phyloP scores from a whole-genome alignment of 2,888 invertebrate genomes.

The Creontiades dilutus region DNA sequence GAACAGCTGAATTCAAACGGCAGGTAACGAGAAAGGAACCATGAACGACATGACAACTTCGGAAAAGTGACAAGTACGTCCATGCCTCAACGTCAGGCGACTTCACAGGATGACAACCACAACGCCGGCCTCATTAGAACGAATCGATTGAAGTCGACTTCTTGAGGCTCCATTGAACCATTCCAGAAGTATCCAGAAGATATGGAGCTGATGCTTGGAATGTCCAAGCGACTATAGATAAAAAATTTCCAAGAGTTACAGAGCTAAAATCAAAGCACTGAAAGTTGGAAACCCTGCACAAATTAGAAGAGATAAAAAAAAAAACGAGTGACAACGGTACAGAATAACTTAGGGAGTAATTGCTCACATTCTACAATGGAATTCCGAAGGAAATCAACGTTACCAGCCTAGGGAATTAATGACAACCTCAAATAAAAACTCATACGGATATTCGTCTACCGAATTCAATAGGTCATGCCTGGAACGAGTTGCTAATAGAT shows the following conservation, averaged over 20 bases:
- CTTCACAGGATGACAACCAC: slow-evolving; percentile 1
- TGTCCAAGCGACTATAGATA: neutral
- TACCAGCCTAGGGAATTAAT: neutral
- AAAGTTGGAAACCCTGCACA: slow-evolving; percentile 21
- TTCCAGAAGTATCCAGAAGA: neutral
- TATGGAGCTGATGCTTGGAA: neutral
- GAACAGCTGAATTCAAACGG: slow-evolving; percentile 9
- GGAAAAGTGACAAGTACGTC: slow-evolving; percentile 16
- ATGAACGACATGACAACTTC: neutral
- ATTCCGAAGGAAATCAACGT: neutral
- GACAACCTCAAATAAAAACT: neutral
- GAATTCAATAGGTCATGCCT: neutral
- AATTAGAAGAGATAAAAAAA: neutral
- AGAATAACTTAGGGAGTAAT: neutral
- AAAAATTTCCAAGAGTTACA: neutral
- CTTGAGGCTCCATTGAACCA: neutral
- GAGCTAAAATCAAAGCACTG: slow-evolving; percentile 39
- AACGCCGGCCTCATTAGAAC: neutral
- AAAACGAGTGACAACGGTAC: slow-evolving; percentile 19
- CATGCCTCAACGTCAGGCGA: neutral
- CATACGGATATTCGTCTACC: neutral
- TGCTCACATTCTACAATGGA: slow-evolving; percentile 10
- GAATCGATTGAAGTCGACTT: neutral
- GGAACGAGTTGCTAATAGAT: too few relatives aligned
- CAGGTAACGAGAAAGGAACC: neutral